These are phyloP conservation scores for Casuarius casuarius DNA, from an alignment of 2,113 vertebrate genomes.

Conservation along the genomic window DNA sequence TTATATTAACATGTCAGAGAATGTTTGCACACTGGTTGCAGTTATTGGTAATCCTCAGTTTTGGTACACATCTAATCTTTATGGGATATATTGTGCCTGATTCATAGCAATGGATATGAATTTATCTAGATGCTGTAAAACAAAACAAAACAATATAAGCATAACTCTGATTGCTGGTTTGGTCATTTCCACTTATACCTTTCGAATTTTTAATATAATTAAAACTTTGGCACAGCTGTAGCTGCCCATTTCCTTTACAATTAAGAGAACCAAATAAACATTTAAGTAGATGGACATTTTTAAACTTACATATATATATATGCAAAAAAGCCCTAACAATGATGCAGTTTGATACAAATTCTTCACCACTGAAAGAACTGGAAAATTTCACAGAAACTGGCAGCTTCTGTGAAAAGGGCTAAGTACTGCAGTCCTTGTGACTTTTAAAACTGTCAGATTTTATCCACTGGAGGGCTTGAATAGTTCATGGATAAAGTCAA, in stretches of 20 bases:
- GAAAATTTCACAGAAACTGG: not conserved
- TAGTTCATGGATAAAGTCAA: not conserved
- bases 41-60: not conserved
- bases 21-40: not conserved
- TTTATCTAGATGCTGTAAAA: not conserved
- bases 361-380: not conserved
- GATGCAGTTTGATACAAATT: not conserved
- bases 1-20: not conserved
- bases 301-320: not conserved
- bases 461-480: not conserved
- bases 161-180: not conserved
- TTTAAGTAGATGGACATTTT: not conserved
- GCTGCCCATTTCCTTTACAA: no score
- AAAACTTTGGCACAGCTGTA: not conserved
- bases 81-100: not conserved
- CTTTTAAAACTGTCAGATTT: not conserved
- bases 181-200: not conserved
- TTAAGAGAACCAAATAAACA: not conserved
- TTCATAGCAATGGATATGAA: not conserved
- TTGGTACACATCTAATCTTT: not conserved
- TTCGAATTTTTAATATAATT: not conserved
- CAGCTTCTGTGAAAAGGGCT: not conserved
- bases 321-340: not conserved
- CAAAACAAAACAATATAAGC: not conserved
- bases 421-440: not conserved